Base-by-base conservation (phyloP, 2,797 vertebrate species). In the Tamandua tetradactyla region DNA sequence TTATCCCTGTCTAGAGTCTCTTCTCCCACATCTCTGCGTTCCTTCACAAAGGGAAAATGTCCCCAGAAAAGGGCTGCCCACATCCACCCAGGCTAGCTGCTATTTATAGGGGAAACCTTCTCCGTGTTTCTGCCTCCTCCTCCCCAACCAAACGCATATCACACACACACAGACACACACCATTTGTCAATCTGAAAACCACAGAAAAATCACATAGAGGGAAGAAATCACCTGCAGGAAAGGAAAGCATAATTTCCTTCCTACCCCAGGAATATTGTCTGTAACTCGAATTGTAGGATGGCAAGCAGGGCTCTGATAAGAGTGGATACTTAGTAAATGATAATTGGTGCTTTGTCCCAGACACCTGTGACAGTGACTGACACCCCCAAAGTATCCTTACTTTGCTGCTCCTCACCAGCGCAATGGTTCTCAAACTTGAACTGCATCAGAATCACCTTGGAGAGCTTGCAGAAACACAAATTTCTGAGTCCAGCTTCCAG, bases 51-150 rank as follows among this genome's bases (percentile, higher is more conserved):
- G 64, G 52, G 42, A 95, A 93, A 91, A 69, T 71, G 89, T 93
- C 78, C 86, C 93, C 83, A 71, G 47, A 88, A 74, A 82, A 94
- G 37, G 71, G 72, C 80, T 81, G 87, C 87, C 91, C 89, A 96
- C 93, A 86, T 42, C 80, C 55, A 86, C 61, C 44, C 69, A 52
- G 44, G 81, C 44, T 32, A 37, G 42, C 52, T 25, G 72, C 74
- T 84, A 87, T 42, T 83, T 87, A 69, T 62, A 79, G 86, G 71
- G 44, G 52, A 91, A 49, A 91, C 71, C 64, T 62, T 37, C 68
- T 68, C 72, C 49, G 87, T 76, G 78, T 52, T 66, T 84, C 74
- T 78, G 83, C 66, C 30, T 87, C 71, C 74, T 57, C 23, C 49
- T 35, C 20, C 40, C 25, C 55, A 90, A 42, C 5, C 5, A 2